Evolutionary conservation across 2,888 invertebrate genomes (phyloP).

Genomic region (Chloroclysta siterata): DNA sequence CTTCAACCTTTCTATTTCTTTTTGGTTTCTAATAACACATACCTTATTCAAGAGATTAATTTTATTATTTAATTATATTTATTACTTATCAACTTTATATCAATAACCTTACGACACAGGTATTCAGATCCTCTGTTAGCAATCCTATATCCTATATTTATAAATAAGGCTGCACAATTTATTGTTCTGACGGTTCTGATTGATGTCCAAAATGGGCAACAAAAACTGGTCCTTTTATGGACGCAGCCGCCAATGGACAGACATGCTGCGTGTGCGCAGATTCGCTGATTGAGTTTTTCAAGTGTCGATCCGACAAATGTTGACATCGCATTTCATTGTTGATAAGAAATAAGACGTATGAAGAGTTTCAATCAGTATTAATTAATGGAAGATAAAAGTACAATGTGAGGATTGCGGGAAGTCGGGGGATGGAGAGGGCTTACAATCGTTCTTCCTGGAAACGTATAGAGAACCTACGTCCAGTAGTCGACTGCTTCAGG

Average conservation of each 20-base stretch:
- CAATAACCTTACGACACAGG: too few relatives aligned
- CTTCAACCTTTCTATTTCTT: too few relatives aligned
- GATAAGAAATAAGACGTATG: conserved; percentile 11
- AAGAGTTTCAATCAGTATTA: neutral
- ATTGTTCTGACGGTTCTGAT: conserved; percentile 31
- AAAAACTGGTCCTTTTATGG: conserved; percentile 27
- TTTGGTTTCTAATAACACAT: too few relatives aligned
- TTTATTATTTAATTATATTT: too few relatives aligned
- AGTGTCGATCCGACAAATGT: conserved; percentile 33
- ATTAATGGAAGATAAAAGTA: neutral
- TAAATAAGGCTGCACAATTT: conserved; percentile 21
- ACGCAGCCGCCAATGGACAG: conserved; percentile 22
- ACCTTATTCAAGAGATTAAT: too few relatives aligned
- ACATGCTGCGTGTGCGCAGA: conserved; percentile 26
- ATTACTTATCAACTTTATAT: too few relatives aligned
- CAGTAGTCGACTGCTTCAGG: too few relatives aligned
- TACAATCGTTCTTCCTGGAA: too few relatives aligned
- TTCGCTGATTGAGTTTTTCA: conserved; percentile 31
- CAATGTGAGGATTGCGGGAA: neutral
- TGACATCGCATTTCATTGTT: conserved; percentile 29
- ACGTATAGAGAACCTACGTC: too few relatives aligned
- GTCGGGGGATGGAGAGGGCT: too few relatives aligned
- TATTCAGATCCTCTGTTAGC: too few relatives aligned
- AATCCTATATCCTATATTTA: too few relatives aligned
- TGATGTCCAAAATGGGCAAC: conserved; percentile 31